phyloP scores from a whole-genome alignment of 2,888 invertebrate species.

The Phragmatobia fuliginosa region DNA sequence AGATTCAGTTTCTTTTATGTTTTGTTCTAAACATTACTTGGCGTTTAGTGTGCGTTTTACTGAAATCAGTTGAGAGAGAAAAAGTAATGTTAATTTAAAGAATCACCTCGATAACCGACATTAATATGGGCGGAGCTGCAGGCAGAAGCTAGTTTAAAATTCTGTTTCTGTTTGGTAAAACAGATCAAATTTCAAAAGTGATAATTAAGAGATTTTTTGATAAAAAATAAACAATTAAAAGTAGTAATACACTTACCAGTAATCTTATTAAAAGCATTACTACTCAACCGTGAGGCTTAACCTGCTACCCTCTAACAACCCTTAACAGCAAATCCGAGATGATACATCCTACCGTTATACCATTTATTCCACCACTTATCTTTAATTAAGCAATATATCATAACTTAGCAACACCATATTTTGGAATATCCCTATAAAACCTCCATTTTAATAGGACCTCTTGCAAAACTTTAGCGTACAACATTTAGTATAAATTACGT shows the following conservation, averaged over 20 bases:
- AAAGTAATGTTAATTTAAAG: too few species aligned
- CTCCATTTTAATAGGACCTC: conserved; percentile 26
- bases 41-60: too few species aligned
- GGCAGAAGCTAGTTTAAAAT: too few species aligned
- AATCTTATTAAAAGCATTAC: conserved; percentile 1
- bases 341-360: conserved; percentile 21
- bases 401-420: conserved; percentile 56
- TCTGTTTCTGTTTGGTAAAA: too few species aligned
- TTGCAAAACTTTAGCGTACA: background rate
- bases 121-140: too few species aligned
- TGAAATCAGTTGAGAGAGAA: too few species aligned
- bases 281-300: conserved; percentile 10
- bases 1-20: too few species aligned
- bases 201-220: background rate
- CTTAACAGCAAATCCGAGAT: conserved; percentile 15
- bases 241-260: background rate
- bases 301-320: conserved; percentile 9
- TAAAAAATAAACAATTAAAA: background rate
- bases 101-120: too few species aligned
- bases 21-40: too few species aligned
- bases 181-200: background rate
- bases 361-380: conserved; percentile 42
- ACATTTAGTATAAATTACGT: conserved; percentile 8
- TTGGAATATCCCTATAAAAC: conserved; percentile 30
- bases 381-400: conserved; percentile 65